Conservation (phyloP, 92 coral and sea anemone species). For the Actinostola sp. region DNA sequence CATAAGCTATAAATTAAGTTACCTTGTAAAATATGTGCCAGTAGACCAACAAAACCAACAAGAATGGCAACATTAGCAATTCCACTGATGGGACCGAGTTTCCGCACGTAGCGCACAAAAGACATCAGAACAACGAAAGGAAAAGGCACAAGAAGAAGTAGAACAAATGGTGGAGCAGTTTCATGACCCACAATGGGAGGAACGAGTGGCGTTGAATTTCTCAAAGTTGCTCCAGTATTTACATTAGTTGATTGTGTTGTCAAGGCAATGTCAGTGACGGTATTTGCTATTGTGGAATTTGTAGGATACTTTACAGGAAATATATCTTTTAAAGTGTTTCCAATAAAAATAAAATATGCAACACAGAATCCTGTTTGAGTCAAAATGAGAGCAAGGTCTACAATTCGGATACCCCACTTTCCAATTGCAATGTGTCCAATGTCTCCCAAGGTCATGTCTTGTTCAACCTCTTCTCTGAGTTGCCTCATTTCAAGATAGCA, state of each 20-base stretch:
- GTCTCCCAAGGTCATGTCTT: slow-evolving; percentile 92
- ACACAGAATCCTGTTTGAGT: slow-evolving; percentile 94
- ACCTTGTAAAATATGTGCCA: slow-evolving; percentile 81
- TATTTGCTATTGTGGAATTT: slow-evolving; percentile 5
- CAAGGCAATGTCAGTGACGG: background rate
- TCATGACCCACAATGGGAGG: slow-evolving; percentile 39
- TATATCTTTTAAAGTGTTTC: slow-evolving; percentile 85
- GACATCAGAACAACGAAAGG: slow-evolving; percentile 89
- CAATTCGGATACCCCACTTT: slow-evolving; percentile 86
- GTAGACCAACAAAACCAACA: slow-evolving; percentile 85
- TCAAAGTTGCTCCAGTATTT: background rate
- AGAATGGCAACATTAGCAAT: slow-evolving; percentile 87
- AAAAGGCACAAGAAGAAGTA: slow-evolving; percentile 79
- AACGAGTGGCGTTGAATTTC: slow-evolving; percentile 49
- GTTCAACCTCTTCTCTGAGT: slow-evolving; percentile 67
- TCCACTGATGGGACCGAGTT: slow-evolving; percentile 94
- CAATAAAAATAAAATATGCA: slow-evolving; percentile 95
- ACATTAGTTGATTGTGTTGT: background rate
- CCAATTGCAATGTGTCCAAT: slow-evolving; percentile 87
- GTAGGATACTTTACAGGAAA: slow-evolving; percentile 58
- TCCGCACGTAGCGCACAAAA: slow-evolving; percentile 80
- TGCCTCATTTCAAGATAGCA: slow-evolving; percentile 66
- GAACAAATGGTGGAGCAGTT: slow-evolving; percentile 78
- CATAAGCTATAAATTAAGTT: background rate
- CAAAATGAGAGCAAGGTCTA: slow-evolving; percentile 77